Percentiles rank a stretch among this genome's conserved stretches.
Evolutionary conservation across 2,888 invertebrate species (phyloP).

Genomic region (Euplexia lucipara): DNA sequence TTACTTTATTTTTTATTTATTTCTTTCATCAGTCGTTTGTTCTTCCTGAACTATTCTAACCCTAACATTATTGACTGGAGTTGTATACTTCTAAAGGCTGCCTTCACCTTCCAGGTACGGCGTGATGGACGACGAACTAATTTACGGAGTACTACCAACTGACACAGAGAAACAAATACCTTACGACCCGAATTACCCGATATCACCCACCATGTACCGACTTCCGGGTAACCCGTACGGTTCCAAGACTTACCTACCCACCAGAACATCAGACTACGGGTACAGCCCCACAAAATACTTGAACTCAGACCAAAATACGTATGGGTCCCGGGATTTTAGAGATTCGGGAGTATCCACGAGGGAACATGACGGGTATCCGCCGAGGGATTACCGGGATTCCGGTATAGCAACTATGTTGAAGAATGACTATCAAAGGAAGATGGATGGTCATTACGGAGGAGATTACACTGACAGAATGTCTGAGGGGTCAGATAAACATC

Average conservation of each 20-base stretch:
- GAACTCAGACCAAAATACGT: constrained; percentile 80
- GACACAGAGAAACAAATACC: constrained; percentile 87
- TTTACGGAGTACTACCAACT: constrained; percentile 84
- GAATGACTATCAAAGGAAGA: constrained; percentile 89
- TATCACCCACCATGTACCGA: constrained; percentile 88
- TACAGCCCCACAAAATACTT: constrained; percentile 88
- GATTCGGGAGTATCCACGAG: constrained; percentile 82
- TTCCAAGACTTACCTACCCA: constrained; percentile 85
- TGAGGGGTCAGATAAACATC: constrained; percentile 93
- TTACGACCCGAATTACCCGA: constrained; percentile 88
- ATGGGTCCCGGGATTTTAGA: constrained; percentile 84
- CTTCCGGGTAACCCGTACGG: constrained; percentile 88
- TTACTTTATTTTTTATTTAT: too few species aligned
- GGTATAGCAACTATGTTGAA: constrained; percentile 89
- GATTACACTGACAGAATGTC: constrained; percentile 93
- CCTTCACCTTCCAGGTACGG: constrained; percentile 79
- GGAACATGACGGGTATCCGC: constrained; percentile 85
- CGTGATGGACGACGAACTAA: constrained; percentile 86
- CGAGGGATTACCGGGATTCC: constrained; percentile 86
- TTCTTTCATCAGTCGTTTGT: too few species aligned
- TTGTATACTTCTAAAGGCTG: too few species aligned
- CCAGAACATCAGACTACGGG: constrained; percentile 87
- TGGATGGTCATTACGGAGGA: constrained; percentile 84
- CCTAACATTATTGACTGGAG: too few species aligned
- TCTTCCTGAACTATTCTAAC: too few species aligned